phyloP scores from a whole-genome alignment of 2,888 invertebrate species.

The Ectobius pallidus region DNA sequence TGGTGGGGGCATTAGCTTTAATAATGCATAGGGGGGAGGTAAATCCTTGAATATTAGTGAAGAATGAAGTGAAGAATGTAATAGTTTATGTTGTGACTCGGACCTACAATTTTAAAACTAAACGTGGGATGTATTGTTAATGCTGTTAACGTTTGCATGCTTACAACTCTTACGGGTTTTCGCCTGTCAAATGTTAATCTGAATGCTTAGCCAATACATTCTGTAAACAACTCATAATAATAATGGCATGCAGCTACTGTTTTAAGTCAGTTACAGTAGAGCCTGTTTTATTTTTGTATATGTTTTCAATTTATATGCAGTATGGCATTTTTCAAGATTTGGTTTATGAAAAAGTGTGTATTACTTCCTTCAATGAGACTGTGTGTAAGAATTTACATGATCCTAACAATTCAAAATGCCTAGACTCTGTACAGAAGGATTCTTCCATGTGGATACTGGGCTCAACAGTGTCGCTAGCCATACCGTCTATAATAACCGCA shows the following conservation, averaged over 20 bases:
- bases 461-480: constrained; percentile 48
- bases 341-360: constrained; percentile 54
- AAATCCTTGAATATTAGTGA: background rate
- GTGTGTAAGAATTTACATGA: constrained; percentile 47
- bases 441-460: constrained; percentile 50
- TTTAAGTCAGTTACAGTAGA: constrained; percentile 52
- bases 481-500: constrained; percentile 49
- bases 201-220: too few species aligned
- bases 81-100: too few species aligned
- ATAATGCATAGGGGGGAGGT: background rate
- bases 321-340: constrained; percentile 54
- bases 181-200: too few species aligned
- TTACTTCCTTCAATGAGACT: constrained; percentile 43
- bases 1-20: background rate
- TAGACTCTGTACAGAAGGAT: constrained; percentile 47
- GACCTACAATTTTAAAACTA: too few species aligned
- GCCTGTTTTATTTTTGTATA: constrained; percentile 56
- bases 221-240: too few species aligned
- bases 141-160: too few species aligned
- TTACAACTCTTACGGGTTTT: too few species aligned
- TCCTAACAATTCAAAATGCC: constrained; percentile 39
- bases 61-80: too few species aligned
- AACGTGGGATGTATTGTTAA: too few species aligned
- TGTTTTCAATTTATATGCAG: constrained; percentile 53
- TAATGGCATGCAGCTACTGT: background rate